Conservation (phyloP, 1,140 invertebrate species). For the Bilobella aurantiaca region DNA sequence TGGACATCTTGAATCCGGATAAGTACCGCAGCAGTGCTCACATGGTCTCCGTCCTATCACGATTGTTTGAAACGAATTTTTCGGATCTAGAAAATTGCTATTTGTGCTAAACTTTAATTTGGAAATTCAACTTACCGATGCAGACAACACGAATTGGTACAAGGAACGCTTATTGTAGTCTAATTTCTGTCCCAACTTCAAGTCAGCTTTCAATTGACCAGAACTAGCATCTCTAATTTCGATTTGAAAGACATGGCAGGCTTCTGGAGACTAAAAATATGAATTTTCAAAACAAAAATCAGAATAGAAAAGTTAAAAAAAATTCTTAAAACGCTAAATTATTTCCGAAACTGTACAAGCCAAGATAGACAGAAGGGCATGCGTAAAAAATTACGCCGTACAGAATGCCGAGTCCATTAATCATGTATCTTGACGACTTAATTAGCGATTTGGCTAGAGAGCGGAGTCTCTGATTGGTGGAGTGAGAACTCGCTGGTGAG, state of each 20-base stretch:
- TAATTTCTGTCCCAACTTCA: slow-evolving; percentile 50
- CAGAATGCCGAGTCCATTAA: too few species aligned
- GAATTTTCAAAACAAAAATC: too few species aligned
- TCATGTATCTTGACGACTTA: too few species aligned
- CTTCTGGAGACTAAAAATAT: slow-evolving; percentile 56
- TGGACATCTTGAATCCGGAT: slow-evolving; percentile 70
- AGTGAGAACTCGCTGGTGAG: too few species aligned
- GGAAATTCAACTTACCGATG: slow-evolving; percentile 48
- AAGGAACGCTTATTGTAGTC: slow-evolving; percentile 37
- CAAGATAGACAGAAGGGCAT: too few species aligned
- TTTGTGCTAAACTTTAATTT: neutral
- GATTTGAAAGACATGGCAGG: slow-evolving; percentile 59
- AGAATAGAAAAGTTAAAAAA: neutral
- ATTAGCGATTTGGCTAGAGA: too few species aligned
- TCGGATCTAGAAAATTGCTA: too few species aligned
- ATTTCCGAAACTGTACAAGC: too few species aligned
- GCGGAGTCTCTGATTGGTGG: too few species aligned
- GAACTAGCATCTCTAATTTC: slow-evolving; percentile 52
- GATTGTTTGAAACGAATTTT: too few species aligned
- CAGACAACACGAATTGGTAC: slow-evolving; percentile 54
- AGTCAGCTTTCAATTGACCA: slow-evolving; percentile 54
- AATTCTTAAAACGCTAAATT: neutral
- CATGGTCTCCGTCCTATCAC: slow-evolving; percentile 62
- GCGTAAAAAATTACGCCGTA: too few species aligned
- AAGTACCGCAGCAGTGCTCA: slow-evolving; percentile 58